Conservation (phyloP, 2,888 invertebrate genomes). For the Mantis religiosa region DNA sequence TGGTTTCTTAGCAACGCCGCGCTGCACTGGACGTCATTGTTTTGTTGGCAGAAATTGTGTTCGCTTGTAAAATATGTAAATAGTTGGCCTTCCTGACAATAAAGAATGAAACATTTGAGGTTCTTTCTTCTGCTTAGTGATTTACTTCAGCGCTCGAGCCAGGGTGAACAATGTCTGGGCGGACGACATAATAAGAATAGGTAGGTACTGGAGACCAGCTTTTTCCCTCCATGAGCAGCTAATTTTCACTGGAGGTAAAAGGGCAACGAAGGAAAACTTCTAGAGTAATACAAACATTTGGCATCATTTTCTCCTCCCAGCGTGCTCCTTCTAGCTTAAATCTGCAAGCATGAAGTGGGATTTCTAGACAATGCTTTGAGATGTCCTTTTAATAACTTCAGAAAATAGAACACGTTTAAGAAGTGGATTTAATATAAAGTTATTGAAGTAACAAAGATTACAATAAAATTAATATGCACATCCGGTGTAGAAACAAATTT, state of each 20-base stretch:
- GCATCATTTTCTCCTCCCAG: not conserved
- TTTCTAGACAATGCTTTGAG: no score
- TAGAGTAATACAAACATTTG: not conserved
- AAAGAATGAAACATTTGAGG: not conserved
- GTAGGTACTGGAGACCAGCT: not conserved
- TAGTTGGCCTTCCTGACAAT: not conserved
- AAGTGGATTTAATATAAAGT: no score
- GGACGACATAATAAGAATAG: not conserved
- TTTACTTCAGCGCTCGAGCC: not conserved
- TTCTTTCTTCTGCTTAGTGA: not conserved
- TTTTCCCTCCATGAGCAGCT: not conserved
- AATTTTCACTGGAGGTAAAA: not conserved
- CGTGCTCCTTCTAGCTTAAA: not conserved
- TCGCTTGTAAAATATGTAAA: not conserved
- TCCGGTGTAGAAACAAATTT: no score
- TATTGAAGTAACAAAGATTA: no score
- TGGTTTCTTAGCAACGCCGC: not conserved
- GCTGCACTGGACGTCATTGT: not conserved
- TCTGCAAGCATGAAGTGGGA: not conserved
- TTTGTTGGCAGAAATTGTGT: not conserved
- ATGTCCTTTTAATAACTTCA: no score
- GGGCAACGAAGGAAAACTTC: not conserved
- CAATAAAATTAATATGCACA: no score
- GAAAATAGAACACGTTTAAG: no score
- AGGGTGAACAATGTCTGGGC: not conserved